Evolutionary conservation across 1,140 invertebrate genomes (phyloP).

Genomic region (Platyscapa corneri): DNA sequence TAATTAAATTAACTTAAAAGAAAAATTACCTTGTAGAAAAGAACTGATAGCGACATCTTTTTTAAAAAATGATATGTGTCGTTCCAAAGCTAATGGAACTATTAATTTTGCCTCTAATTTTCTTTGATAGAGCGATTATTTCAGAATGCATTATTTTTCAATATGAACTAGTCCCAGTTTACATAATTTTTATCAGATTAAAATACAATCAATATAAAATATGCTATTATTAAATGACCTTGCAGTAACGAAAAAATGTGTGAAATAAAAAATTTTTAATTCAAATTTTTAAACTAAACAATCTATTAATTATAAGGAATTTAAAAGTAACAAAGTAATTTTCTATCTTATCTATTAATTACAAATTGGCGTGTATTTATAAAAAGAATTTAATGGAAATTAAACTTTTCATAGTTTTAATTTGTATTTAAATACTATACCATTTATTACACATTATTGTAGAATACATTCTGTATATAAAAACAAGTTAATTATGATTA

Average conservation of each 20-base stretch:
- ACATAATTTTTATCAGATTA: slow-evolving; percentile 1
- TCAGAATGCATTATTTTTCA: slow-evolving; percentile 26
- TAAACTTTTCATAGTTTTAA: too few relatives aligned
- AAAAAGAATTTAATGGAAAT: too few relatives aligned
- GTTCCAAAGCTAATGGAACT: slow-evolving; percentile 45
- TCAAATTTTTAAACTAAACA: not conserved
- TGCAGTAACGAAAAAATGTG: slow-evolving; percentile 15
- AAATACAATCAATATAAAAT: not conserved
- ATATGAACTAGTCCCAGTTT: slow-evolving; percentile 1
- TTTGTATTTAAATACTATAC: too few relatives aligned
- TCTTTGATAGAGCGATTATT: slow-evolving; percentile 48
- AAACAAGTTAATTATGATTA: too few relatives aligned
- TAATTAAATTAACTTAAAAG: not conserved
- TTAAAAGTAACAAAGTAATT: too few relatives aligned
- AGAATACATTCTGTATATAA: too few relatives aligned
- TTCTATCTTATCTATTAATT: too few relatives aligned
- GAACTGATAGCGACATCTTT: slow-evolving; percentile 60
- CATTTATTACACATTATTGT: too few relatives aligned
- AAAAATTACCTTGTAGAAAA: slow-evolving; percentile 55
- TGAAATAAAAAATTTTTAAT: too few relatives aligned
- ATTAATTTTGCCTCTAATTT: slow-evolving; percentile 50
- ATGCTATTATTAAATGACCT: not conserved
- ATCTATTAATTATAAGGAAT: too few relatives aligned
- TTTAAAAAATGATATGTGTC: slow-evolving; percentile 56
- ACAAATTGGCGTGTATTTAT: too few relatives aligned